A percentile compares a stretch with the other conserved stretches of the same genome.
These are phyloP conservation scores for Trichogramma dendrolimi DNA, from an alignment of 2,888 invertebrate species.

Conservation along the genomic window DNA sequence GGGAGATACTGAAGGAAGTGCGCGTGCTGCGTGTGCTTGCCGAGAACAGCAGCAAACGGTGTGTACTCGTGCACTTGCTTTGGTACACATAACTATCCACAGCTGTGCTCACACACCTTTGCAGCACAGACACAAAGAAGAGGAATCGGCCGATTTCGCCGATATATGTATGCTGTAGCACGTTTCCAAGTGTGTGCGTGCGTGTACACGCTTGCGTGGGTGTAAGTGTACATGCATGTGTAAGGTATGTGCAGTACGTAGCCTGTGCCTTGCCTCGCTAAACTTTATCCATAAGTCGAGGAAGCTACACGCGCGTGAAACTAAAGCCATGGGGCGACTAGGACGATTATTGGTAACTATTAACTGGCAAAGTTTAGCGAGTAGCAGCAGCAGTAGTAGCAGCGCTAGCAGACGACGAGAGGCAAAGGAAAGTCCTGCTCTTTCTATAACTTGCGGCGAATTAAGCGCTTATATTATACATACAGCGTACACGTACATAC, in stretches of 20 bases:
- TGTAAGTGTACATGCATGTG: not conserved
- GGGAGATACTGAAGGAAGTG: no score
- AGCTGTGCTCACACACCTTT: no score
- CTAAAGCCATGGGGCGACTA: slow-evolving; percentile 16
- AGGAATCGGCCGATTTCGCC: not conserved
- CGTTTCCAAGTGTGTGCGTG: no score
- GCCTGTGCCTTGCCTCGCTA: slow-evolving; percentile 24
- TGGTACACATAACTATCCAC: no score
- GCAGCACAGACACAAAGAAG: no score
- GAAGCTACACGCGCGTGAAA: not conserved
- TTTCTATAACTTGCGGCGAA: not conserved
- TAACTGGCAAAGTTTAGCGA: slow-evolving; percentile 40
- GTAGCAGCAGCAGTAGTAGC: not conserved
- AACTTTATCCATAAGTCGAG: slow-evolving; percentile 24
- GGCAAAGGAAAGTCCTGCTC: slow-evolving; percentile 11
- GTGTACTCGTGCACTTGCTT: no score
- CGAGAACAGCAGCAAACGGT: no score
- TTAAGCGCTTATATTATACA: no score
- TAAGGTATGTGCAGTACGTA: slow-evolving; percentile 14
- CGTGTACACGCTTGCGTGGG: no score
- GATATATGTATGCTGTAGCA: not conserved
- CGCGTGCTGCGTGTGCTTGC: no score
- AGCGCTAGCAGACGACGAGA: not conserved
- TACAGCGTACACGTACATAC: no score
- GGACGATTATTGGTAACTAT: slow-evolving; percentile 44